Evolutionary conservation across 2,797 vertebrate genomes (phyloP), one percentile per base, ranked within the genome.

Genomic region (Sebastes nivosus): DNA sequence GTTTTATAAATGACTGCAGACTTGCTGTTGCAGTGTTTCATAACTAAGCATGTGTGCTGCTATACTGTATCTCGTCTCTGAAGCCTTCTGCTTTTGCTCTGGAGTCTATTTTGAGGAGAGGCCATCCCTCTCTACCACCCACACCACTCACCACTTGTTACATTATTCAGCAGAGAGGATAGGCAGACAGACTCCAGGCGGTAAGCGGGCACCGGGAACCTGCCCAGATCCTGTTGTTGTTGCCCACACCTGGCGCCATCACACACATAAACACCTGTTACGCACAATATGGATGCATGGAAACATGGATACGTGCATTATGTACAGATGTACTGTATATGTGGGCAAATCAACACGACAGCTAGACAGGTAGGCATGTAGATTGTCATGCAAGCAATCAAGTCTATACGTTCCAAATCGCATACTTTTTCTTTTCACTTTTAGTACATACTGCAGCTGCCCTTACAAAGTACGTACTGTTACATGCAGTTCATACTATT

Each of bases 81-180:
- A 83, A 81, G 57, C 75, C 65, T 34, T 85, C 25, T 66, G 70
- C 74, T 82, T 85, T 86, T 85, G 65, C 79, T 59, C 66, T 57
- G 57, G 24, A 74, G 83, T 92, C 91, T 95, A 93, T 95, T 94
- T 94, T 87, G 80, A 92, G 93, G 65, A 82, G 72, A 90, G 87
- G 86, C 89, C 88, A 86, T 91, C 68, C 76, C 83, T 86, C 80
- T 85, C 71, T 38, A 14, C 84, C 92, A 67, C 91, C 91, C 92
- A 94, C 92, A 86, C 79, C 88, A 67, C 88, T 92, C 81, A 82
- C 68, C 83, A 79, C 78, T 79, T 85, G 77, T 88, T 93, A 78
- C 92, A 93, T 94, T 94, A 93, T 94, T 94, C 92, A 93, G 27
- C 80, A 88, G 72, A 86, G 77, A 85, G 73, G 76, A 69, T 67